Evolutionary conservation across 2,888 invertebrate genomes (phyloP).

Genomic region (Ophonus ardosiacus): DNA sequence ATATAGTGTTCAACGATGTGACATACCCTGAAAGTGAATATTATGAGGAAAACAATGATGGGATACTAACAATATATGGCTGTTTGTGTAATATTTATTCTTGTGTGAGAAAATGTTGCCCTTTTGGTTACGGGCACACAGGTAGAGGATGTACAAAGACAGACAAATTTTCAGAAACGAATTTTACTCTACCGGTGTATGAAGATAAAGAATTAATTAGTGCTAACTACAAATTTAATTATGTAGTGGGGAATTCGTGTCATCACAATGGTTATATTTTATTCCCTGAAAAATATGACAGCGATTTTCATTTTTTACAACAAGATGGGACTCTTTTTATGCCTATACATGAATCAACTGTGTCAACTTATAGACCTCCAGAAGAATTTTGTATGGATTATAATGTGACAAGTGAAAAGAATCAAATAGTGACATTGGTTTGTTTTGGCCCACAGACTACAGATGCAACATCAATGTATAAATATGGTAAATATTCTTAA

Average conservation of each 20-base stretch:
- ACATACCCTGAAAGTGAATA: neutral
- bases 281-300: neutral
- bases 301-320: constrained; percentile 35
- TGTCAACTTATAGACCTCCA: neutral
- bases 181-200: constrained; percentile 7
- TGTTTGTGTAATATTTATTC: constrained; percentile 21
- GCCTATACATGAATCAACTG: neutral
- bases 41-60: neutral
- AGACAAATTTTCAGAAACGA: neutral
- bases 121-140: constrained; percentile 12
- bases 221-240: neutral
- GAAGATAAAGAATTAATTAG: neutral
- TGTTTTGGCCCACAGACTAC: neutral
- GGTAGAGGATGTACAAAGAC: neutral
- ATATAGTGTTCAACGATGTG: neutral
- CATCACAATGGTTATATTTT: constrained; percentile 26
- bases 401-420: neutral
- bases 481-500: constrained; percentile 18
- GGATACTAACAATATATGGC: neutral
- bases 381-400: constrained; percentile 23
- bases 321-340: constrained; percentile 19
- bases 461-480: neutral
- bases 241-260: constrained; percentile 3
- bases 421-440: constrained; percentile 8
- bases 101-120: constrained; percentile 31